Conservation (phyloP, 2,888 invertebrate genomes). For the Mimachlamys varia region DNA sequence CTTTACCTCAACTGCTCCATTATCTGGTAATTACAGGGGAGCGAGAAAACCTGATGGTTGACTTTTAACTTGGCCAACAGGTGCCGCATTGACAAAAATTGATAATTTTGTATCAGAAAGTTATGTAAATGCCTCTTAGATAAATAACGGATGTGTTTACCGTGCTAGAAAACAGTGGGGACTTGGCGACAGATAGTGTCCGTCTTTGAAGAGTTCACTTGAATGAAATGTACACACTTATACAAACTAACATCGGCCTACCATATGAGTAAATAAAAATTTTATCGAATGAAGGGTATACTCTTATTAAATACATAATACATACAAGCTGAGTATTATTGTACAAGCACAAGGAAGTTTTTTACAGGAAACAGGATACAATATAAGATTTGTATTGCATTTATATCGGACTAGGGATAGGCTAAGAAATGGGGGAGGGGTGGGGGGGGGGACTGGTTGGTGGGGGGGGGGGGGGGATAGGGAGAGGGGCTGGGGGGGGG, state of each 20-base stretch:
- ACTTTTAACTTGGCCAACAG: not conserved
- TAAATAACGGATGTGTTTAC: not conserved
- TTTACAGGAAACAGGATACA: not conserved
- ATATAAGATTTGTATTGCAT: not conserved
- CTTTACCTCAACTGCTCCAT: not conserved
- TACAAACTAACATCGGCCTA: not conserved
- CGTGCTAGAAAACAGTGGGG: not conserved
- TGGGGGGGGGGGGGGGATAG: not conserved
- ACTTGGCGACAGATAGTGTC: not conserved
- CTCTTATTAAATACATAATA: not conserved
- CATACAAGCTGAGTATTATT: not conserved
- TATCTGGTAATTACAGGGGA: conserved; percentile 15
- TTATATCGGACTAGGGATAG: not conserved
- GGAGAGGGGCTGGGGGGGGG: not conserved
- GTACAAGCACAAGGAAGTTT: conserved; percentile 8
- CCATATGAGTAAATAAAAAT: not conserved
- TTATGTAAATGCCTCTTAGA: not conserved
- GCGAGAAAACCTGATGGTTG: not conserved
- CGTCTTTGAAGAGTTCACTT: not conserved
- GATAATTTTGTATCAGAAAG: conserved; percentile 32
- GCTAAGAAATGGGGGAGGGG: not conserved
- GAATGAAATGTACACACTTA: conserved; percentile 31
- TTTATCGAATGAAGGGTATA: not conserved
- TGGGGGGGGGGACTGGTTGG: not conserved
- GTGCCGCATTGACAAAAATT: not conserved